Conservation (phyloP, 2,888 invertebrate genomes). For the Amblyteles armatorius region DNA sequence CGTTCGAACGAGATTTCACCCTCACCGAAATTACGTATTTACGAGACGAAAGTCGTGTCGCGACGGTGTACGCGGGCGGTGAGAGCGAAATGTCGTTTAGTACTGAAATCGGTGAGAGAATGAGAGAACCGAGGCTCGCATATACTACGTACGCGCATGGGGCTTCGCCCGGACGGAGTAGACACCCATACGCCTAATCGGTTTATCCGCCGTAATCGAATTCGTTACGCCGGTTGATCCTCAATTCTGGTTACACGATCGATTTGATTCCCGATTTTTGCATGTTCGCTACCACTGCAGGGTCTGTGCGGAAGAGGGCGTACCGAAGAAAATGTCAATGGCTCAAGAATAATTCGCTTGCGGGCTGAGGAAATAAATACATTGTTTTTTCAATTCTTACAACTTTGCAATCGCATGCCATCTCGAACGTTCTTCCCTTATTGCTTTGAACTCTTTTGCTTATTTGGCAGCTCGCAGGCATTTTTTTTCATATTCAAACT, state of each 20-base stretch:
- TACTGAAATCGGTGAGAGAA: slow-evolving; percentile 71
- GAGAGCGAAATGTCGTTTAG: slow-evolving; percentile 77
- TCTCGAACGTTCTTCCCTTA: too few species aligned
- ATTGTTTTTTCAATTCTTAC: too few species aligned
- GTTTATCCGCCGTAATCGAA: slow-evolving; percentile 51
- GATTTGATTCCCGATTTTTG: slow-evolving; percentile 42
- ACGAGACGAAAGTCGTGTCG: slow-evolving; percentile 76
- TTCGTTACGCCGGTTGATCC: slow-evolving; percentile 43
- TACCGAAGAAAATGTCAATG: neutral
- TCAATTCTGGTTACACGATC: slow-evolving; percentile 41
- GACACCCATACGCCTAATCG: slow-evolving; percentile 11
- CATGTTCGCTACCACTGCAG: neutral
- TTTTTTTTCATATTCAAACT: too few species aligned
- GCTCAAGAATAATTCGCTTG: too few species aligned
- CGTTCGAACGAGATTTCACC: slow-evolving; percentile 73
- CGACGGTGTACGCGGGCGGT: slow-evolving; percentile 27
- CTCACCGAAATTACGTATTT: slow-evolving; percentile 78
- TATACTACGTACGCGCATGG: slow-evolving; percentile 5
- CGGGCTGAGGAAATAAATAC: too few species aligned
- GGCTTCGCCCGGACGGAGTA: slow-evolving; percentile 7
- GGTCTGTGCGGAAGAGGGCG: neutral
- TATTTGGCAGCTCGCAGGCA: too few species aligned
- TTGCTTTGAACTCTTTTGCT: too few species aligned
- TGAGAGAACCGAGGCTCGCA: slow-evolving; percentile 53
- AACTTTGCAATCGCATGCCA: too few species aligned